These are phyloP conservation scores for Lophotis ruficrista DNA, from an alignment of 2,113 vertebrate species.

Conservation along the genomic window DNA sequence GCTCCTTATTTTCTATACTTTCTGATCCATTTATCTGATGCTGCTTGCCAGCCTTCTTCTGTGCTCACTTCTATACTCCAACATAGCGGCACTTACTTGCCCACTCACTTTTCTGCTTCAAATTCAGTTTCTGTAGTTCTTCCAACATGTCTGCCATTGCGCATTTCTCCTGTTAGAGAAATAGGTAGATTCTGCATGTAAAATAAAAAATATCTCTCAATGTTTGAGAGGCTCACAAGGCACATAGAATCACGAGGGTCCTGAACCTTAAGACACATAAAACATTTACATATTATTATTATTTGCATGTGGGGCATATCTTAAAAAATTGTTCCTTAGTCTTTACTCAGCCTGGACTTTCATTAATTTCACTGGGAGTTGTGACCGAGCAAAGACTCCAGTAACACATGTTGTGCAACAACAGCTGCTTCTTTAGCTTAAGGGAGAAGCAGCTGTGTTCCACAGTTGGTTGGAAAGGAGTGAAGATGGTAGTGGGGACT, in stretches of 20 bases:
- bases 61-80: not conserved
- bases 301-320: not conserved
- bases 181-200: not conserved
- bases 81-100: not conserved
- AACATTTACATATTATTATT: not conserved
- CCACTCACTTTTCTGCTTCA: not conserved
- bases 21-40: not conserved
- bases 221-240: not conserved
- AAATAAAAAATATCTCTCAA: not conserved
- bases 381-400: not conserved
- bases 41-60: not conserved
- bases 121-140: not conserved
- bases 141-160: not conserved
- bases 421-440: conserved; percentile 45
- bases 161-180: not conserved
- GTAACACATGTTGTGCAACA: conserved; percentile 17
- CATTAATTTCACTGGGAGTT: not conserved
- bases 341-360: not conserved
- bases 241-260: not conserved
- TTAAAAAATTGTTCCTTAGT: not conserved
- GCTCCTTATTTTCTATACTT: conserved; percentile 16
- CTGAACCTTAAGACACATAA: not conserved
- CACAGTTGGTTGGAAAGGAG: conserved; percentile 33
- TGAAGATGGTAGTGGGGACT: not conserved
- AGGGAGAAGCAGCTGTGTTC: conserved; percentile 47